A percentile compares a stretch with the other conserved stretches of the same genome.
These are phyloP conservation scores for Drosophila paracracens DNA, from an alignment of 2,888 invertebrate genomes.

Conservation along the genomic window DNA sequence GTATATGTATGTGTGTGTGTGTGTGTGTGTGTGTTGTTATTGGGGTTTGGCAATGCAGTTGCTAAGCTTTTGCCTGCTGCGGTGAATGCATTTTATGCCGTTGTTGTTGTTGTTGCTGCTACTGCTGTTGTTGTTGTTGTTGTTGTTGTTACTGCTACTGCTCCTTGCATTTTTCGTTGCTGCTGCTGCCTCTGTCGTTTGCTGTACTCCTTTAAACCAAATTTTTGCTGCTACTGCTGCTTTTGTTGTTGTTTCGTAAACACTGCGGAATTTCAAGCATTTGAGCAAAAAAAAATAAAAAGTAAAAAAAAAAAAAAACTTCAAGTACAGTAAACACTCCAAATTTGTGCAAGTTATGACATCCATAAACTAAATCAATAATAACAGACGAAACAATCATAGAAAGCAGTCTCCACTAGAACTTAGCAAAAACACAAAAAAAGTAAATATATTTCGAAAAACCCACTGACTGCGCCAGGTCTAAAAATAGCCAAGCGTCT, in stretches of 20 bases:
- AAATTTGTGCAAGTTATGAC: constrained; percentile 42
- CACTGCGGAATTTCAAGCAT: constrained; percentile 63
- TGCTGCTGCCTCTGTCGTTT: constrained; percentile 34
- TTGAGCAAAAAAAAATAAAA: constrained; percentile 32
- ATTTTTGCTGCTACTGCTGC: constrained; percentile 28
- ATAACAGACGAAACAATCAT: constrained; percentile 32
- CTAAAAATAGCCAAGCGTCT: constrained; percentile 69
- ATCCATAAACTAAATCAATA: constrained; percentile 59
- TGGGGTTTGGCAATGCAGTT: constrained; percentile 76
- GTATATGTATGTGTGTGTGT: constrained; percentile 20
- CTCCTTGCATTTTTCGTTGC: constrained; percentile 58
- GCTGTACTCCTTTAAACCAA: constrained; percentile 52
- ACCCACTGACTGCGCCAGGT: constrained; percentile 65
- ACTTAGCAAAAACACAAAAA: constrained; percentile 11
- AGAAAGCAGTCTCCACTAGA: constrained; percentile 22
- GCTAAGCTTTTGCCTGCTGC: constrained; percentile 61
- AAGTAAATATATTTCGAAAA: constrained; percentile 32
- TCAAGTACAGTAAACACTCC: constrained; percentile 64
- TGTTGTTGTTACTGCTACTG: constrained; percentile 33
- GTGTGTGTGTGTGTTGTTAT: constrained; percentile 49
- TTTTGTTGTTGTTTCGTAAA: constrained; percentile 36
- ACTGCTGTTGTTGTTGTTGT: constrained; percentile 20
- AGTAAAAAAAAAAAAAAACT: constrained; percentile 8
- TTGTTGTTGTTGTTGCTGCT: constrained; percentile 23
- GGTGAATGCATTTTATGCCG: constrained; percentile 70